Conservation (phyloP, 2,888 invertebrate species). For the Beris chalybata region DNA sequence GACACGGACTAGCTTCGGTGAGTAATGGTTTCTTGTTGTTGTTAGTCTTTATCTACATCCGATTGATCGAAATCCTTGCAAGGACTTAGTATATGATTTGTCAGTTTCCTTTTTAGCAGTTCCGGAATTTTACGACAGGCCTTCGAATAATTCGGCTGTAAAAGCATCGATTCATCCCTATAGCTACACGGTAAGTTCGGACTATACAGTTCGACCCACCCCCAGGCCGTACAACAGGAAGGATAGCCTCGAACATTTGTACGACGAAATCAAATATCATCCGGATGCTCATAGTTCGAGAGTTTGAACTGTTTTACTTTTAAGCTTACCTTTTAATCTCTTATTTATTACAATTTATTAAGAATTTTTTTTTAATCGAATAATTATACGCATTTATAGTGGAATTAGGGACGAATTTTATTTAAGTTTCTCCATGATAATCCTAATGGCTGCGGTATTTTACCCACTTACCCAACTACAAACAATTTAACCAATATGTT, state of each 20-base stretch:
- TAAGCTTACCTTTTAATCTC: too few relatives aligned
- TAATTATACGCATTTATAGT: too few relatives aligned
- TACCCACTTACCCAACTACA: too few relatives aligned
- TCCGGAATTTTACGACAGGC: conserved; percentile 54
- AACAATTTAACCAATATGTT: background rate
- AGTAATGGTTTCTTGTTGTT: background rate
- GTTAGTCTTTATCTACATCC: background rate
- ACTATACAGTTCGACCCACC: conserved; percentile 51
- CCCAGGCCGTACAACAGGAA: conserved; percentile 51
- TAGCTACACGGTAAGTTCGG: conserved; percentile 48
- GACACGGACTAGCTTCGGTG: conserved; percentile 38
- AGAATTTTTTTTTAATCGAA: too few relatives aligned
- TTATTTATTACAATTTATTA: too few relatives aligned
- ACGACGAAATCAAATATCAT: conserved; percentile 54
- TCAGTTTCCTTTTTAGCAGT: conserved; percentile 32
- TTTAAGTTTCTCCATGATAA: too few relatives aligned
- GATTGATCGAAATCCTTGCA: background rate
- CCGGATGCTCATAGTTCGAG: conserved; percentile 33
- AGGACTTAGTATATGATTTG: background rate
- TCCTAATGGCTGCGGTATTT: too few relatives aligned
- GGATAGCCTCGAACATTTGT: conserved; percentile 53
- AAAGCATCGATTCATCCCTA: conserved; percentile 42
- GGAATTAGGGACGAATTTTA: too few relatives aligned
- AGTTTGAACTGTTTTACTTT: background rate
- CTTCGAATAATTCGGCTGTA: conserved; percentile 50